Evolutionary conservation across 2,113 vertebrate species (phyloP), one percentile per base, ranked within the genome.

Genomic region (Peromyscus polionotus): DNA sequence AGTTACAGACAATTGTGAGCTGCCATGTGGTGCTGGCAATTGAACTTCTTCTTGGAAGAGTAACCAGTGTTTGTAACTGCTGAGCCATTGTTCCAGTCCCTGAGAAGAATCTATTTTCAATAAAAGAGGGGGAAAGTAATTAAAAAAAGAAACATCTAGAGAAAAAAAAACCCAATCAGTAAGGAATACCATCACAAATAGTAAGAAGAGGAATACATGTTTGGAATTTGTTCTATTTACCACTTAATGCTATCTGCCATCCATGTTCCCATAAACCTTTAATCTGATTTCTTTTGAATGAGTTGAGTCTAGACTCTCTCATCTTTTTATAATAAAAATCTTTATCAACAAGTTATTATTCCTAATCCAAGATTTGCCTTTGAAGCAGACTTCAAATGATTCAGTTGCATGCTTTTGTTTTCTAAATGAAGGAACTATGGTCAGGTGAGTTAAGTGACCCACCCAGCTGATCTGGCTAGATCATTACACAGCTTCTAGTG

Each of bases 101-200:
- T 84, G n/a, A 59, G 63, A 17, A 16, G 22, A 63, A 61, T 63
- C 24, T 42, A 26, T 84, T 84, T 84, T 63, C 57, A 63, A 42
- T 28, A 61, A 57, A 80, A 80, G 17, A 57, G n/a, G 31, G 33
- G n/a, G 8, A 24, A 14, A 14, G 6, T 61, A 84, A 61, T 83
- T 84, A 26, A 39, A 81, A 83, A 73, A 39, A 16, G n/a, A 84
- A 84, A 84, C 7, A 39, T 63, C n/a, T 61, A 59, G 6, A n/a
- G 28, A 28, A 72, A 11, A 92, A 93, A 61, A 48, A 48, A 48
- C 45, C 31, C 11, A 20, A 72, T 80, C 48, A 89, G 36, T n/a
- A 97, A 68, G 22, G 67, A 83, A 94, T 92, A 93, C 59, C 91
- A 96, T 93, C 86, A 31, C 91, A 76, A 93, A 93, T 94, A 75